Base-by-base conservation (phyloP, 1,140 invertebrate genomes). In the Eurosta solidaginis region DNA sequence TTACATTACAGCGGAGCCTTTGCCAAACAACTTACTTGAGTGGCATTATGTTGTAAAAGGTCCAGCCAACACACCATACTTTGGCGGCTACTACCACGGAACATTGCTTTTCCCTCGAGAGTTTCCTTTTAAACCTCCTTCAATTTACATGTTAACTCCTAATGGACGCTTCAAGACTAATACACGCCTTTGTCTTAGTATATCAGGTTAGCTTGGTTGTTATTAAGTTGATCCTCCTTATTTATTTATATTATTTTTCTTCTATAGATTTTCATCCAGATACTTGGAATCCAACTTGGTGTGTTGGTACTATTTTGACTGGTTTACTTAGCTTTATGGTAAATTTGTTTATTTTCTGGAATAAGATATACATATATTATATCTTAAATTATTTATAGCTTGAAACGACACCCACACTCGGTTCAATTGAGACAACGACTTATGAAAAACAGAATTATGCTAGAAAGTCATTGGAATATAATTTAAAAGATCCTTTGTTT, bases 271-370 rank as follows among this genome's bases (percentile, higher is more conserved):
- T 97, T 87, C 98, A 99, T 89, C 98, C 98, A 0, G 97, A 96
- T 83, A 97, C 96, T 1, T 99, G 97, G 97, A 99, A 99, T 89
- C 97, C 97, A n/a, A 95, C 97, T 1, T 99, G 97, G 97, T 97
- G 95, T 79, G 97, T 98, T 22, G 96, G 96, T 9, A 98, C 97
- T 1, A 99, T 99, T 81, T 90, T 99, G 1, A 98, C 96, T 44
- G 97, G 97, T 14, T 89, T 99, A 27, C 90, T 96, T 14, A 96
- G 95, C 89, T 96, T 97, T 85, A 97, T 97, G 96, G 85, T 85
- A 79, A 73, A 36, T 33, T 7, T 1, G 3, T 20, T 17, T n/a
- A 20, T n/a, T 44, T 40, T 10, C 44, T n/a, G n/a, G n/a, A n/a
- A 74, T 77, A 2, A 9, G 14, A 47, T 9, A 0, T n/a, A 29